These are phyloP conservation scores for Xestia rhomboidea DNA, from an alignment of 2,888 invertebrate genomes.

Conservation along the genomic window DNA sequence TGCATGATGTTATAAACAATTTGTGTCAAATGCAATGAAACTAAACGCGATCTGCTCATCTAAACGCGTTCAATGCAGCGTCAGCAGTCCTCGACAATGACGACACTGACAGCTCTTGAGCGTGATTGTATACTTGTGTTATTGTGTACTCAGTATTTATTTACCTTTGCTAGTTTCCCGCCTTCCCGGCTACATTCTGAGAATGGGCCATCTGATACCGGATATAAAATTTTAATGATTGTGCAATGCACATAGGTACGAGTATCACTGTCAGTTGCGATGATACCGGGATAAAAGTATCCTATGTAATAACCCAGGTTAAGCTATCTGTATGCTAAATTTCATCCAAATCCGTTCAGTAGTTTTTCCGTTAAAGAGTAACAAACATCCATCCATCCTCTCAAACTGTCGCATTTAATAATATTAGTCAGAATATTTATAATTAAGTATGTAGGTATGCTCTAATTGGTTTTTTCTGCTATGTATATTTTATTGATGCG, in stretches of 20 bases:
- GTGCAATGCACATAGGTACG: no score
- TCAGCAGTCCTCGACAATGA: background rate
- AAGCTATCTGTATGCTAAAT: no score
- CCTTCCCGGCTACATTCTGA: background rate
- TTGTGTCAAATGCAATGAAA: background rate
- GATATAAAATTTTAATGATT: background rate
- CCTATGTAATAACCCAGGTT: no score
- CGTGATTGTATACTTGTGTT: no score
- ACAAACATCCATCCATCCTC: no score
- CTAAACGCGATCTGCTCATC: background rate
- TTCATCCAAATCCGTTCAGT: no score
- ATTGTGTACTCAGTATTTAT: no score
- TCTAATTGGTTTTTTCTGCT: background rate
- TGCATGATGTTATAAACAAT: background rate
- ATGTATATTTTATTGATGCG: background rate
- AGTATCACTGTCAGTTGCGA: background rate
- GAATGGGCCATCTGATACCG: background rate
- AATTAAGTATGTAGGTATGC: background rate
- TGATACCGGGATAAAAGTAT: no score
- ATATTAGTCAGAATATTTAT: background rate
- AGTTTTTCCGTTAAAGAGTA: no score
- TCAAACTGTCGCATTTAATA: no score
- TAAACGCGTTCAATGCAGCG: background rate
- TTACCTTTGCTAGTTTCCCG: no score
- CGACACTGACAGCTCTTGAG: background rate